Percentiles rank a stretch among this genome's conserved stretches.
Evolutionary conservation across 1,140 invertebrate genomes (phyloP).

Genomic region (Drosophila trapezifrons): DNA sequence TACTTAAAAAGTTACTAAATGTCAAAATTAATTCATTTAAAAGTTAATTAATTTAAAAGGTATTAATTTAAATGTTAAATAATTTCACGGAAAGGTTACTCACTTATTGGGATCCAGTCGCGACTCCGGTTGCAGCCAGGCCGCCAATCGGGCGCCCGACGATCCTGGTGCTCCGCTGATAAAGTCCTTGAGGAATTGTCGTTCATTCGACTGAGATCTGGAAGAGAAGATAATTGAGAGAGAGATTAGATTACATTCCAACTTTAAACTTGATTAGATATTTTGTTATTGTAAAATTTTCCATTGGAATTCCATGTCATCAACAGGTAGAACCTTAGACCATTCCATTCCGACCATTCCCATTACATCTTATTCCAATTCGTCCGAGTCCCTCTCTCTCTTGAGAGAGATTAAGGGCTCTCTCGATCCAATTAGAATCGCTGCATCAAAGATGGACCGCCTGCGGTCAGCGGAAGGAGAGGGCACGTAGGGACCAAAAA

Average conservation of each 20-base stretch:
- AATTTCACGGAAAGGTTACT: neutral
- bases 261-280: neutral
- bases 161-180: constrained; percentile 93
- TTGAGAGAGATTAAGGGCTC: too few species aligned
- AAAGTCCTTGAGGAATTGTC: constrained; percentile 97
- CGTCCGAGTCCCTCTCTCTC: neutral
- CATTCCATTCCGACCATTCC: constrained; percentile 1
- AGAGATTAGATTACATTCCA: neutral
- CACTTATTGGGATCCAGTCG: constrained; percentile 92
- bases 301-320: neutral
- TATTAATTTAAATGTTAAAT: too few species aligned
- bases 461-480: constrained; percentile 15
- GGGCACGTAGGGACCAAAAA: constrained; percentile 27
- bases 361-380: neutral
- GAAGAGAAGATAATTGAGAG: constrained; percentile 7
- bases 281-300: neutral
- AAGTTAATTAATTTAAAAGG: too few species aligned
- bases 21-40: too few species aligned
- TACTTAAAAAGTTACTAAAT: too few species aligned
- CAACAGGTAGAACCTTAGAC: constrained; percentile 16
- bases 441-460: constrained; percentile 42
- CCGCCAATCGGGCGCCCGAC: constrained; percentile 94
- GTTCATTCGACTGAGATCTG: constrained; percentile 93
- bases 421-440: constrained; percentile 27
- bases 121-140: constrained; percentile 97